A percentile compares a stretch with the other conserved stretches of the same genome.
phyloP scores from a whole-genome alignment of 2,113 vertebrate genomes.

The Brachypteracias leptosomus region DNA sequence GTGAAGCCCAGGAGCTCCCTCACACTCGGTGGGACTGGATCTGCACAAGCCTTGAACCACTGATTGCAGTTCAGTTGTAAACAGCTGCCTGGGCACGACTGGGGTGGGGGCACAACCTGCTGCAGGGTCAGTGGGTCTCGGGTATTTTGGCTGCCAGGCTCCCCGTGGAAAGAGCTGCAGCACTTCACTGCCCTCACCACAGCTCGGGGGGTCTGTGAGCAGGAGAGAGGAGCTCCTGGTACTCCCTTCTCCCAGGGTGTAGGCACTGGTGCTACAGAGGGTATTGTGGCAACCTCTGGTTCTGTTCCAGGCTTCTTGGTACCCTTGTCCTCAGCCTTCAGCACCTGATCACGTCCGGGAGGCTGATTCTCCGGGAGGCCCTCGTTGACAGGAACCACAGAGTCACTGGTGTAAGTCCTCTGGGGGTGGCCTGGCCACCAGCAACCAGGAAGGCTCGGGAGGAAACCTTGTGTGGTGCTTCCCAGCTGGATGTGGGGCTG shows the following conservation, averaged over 20 bases:
- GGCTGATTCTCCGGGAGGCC: conserved; percentile 81
- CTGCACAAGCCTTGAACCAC: neutral
- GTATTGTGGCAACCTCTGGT: neutral
- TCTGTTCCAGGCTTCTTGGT: conserved; percentile 80
- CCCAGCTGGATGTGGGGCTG: neutral
- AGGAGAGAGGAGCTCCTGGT: neutral
- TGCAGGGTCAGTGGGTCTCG: neutral
- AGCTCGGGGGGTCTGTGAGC: neutral
- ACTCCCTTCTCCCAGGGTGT: neutral
- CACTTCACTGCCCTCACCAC: neutral
- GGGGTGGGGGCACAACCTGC: neutral
- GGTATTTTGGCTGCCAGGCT: neutral
- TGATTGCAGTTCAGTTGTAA: neutral
- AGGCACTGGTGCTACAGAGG: neutral
- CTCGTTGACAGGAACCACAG: conserved; percentile 82
- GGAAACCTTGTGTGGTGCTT: neutral
- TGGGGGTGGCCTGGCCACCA: rapidly evolving
- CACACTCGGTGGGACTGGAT: rapidly evolving
- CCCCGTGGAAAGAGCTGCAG: neutral
- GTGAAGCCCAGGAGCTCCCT: neutral
- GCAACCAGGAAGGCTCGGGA: neutral
- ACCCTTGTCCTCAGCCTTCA: conserved; percentile 87
- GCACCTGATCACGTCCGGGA: conserved; percentile 81
- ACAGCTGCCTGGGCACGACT: neutral
- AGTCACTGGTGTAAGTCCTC: conserved; percentile 79